Percentiles rank a stretch among this genome's conserved stretches.
Evolutionary conservation across 2,113 vertebrate species (phyloP).

Genomic region (Megaptera novaeangliae): DNA sequence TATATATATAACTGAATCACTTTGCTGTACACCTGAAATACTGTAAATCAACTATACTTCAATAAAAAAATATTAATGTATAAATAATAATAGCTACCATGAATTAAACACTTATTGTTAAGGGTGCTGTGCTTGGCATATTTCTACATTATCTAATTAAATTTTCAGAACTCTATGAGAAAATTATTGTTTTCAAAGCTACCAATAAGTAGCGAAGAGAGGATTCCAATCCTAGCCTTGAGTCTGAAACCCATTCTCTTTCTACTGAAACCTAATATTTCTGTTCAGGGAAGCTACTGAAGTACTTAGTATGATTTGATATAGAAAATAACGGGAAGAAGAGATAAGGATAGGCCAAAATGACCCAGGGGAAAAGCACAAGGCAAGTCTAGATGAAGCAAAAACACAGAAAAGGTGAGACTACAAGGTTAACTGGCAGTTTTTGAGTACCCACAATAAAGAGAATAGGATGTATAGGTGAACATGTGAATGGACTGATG

Average conservation of each 20-base stretch:
- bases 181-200: conserved; percentile 1
- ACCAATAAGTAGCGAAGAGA: background rate
- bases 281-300: background rate
- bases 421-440: background rate
- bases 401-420: background rate
- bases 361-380: background rate
- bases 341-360: background rate
- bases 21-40: background rate
- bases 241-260: background rate
- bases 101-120: background rate
- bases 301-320: background rate
- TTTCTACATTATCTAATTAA: background rate
- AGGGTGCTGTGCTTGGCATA: background rate
- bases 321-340: background rate
- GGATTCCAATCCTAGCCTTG: background rate
- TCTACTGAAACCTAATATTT: background rate
- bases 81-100: background rate
- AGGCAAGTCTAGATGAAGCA: background rate
- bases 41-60: background rate
- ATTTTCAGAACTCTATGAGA: background rate
- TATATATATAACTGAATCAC: background rate
- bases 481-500: background rate
- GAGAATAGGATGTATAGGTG: background rate
- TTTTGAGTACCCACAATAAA: background rate
- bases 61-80: background rate